A percentile compares a stretch with the other conserved stretches of the same genome.
phyloP scores from a whole-genome alignment of 2,797 vertebrate species.

The Mus spretus region DNA sequence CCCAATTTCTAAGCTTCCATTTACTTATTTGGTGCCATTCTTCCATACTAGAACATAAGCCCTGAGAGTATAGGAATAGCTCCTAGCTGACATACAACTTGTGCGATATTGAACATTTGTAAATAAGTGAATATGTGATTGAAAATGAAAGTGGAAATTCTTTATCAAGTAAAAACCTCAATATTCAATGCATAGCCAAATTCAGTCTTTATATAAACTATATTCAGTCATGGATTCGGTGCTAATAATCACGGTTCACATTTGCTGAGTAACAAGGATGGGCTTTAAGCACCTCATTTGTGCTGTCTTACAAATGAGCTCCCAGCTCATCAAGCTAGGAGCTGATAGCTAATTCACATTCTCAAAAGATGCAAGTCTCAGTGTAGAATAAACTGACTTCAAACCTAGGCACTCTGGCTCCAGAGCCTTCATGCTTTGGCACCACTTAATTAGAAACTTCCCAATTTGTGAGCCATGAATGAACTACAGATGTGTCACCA shows the following conservation, averaged over 20 bases:
- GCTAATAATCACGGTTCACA: neutral
- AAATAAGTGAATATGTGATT: neutral
- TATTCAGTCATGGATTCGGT: neutral
- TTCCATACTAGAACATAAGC: neutral
- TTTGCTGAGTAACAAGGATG: neutral
- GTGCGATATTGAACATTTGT: neutral
- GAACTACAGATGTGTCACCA: slow-evolving; percentile 58
- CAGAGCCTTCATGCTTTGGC: slow-evolving; percentile 28
- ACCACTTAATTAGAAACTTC: slow-evolving; percentile 63
- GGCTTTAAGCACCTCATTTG: neutral
- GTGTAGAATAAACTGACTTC: slow-evolving; percentile 22
- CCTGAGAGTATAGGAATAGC: neutral
- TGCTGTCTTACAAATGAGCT: neutral
- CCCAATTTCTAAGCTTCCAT: neutral
- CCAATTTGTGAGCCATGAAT: slow-evolving; percentile 49
- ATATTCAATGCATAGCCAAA: neutral
- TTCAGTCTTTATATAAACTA: neutral
- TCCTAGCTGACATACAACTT: neutral
- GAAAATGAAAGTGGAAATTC: slow-evolving; percentile 10
- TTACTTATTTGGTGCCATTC: neutral
- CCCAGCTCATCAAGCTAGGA: neutral
- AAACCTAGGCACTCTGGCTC: slow-evolving; percentile 9
- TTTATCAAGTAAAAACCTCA: neutral
- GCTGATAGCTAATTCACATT: neutral
- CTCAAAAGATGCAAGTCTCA: slow-evolving; percentile 12